Base-by-base conservation (phyloP, 2,888 invertebrate species). In the Tiphia femorata region DNA sequence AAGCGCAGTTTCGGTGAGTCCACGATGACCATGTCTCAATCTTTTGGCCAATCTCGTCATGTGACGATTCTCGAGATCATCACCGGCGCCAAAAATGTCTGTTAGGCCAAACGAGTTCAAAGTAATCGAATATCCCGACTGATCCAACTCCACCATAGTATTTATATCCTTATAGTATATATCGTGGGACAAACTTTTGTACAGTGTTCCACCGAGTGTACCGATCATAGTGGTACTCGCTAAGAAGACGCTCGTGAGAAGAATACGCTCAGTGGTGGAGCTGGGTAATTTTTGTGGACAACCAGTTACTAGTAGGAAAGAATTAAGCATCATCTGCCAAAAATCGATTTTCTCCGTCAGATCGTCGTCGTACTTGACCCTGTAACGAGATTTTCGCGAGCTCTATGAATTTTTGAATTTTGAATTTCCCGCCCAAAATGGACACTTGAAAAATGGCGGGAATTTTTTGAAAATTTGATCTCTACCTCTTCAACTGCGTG, bases 131-230 rank as follows among this genome's bases (percentile, higher is more conserved):
- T 86, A 65, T 5, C 82, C 79, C 5, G 83, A 83, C 7, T 79
- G 62, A 50, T 85, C 84, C 33, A 87, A 63, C 25, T 84, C 79
- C 29, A 78, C 70, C 10, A 86, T 63, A 3, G 80, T 84, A 37
- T 84, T 67, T 10, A 87, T 84, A 38, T 86, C 84, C 0, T 79
- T 74, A 62, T 83, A 85, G 71, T 83, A 84, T 7, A 80, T 77
- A 23, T 78, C 78, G 14, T 78, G 81, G 21, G 84, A 83, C 57
- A 84, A 85, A 2, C 84, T 84, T 30, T 79, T 84, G 33, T 85
- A 80, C 41, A 87, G 70, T 12, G 80, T 80, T 7, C 86, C 85
- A 67, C 85, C 82, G 56, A 85, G 84, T 21, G 80, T 74, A 0
- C 81, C 80, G 16, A 77, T 75, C 19, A 85, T 68, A 1, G 85